Evolutionary conservation across 23 tunicate genomes (phyloP), one percentile per base, ranked within the genome.

Genomic region (Halocynthia roretzi): DNA sequence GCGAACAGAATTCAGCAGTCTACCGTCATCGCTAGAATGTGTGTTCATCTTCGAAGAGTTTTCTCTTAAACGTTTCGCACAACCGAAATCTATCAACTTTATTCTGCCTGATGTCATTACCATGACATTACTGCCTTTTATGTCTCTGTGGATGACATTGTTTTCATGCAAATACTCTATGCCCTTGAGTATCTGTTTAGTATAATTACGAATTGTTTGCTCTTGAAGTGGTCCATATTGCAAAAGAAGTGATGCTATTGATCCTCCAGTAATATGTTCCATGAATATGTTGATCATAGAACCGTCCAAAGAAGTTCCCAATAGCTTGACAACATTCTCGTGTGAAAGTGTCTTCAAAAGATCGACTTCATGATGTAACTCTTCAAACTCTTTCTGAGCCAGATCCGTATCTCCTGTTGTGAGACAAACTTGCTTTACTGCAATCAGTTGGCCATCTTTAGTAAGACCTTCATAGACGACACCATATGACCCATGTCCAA

Each of bases 31-130:
- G 21, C 78, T 74, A 10, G 10, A 22, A 44, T 53, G 40, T 11
- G 78, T 6, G 8, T 74, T 64, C 20, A 62, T 54, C 21, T 50
- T 20, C 64, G 56, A 54, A 8, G 78, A 53, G 31, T 54, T 74
- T 10, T 74, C 78, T 74, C 67, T 74, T 44, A 74, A 74, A 11
- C 87, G 80, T 63, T 90, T 89, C 4, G 99, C 95, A 75, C 96
- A 91, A 8, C 99, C 99, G 57, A 96, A 96, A 82, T 96, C 99
- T 50, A 91, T 86, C 22, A 96, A 76, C 67, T 96, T 96, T 61
- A 96, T 83, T 14, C 69, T 82, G 6, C 91, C 91, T 6, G 72
- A 56, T 55, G 93, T 88, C 53, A 89, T 76, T 56, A 96, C 67
- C 91, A 96, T 85, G 7, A 96, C 69, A 53, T 96, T 96, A 68